phyloP scores from a whole-genome alignment of 2,113 vertebrate genomes.

The Mesitornis unicolor region DNA sequence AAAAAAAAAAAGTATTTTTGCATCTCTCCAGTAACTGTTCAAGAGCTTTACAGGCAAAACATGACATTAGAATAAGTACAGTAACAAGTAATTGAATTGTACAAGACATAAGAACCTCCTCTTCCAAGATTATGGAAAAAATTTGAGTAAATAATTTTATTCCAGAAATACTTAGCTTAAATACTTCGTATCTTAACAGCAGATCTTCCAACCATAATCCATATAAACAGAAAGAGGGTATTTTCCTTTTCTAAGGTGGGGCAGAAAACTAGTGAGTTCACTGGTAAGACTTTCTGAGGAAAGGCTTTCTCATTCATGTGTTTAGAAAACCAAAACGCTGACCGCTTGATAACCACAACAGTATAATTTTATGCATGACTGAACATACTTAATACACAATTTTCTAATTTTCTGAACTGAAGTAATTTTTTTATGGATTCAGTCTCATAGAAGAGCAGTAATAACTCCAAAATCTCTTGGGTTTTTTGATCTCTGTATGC shows the following conservation, averaged over 20 bases:
- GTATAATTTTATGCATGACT: slow-evolving; percentile 1
- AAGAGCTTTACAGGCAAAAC: not conserved
- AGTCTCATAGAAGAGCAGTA: slow-evolving; percentile 1
- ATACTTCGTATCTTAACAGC: not conserved
- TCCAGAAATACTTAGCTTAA: not conserved
- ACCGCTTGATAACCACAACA: not conserved
- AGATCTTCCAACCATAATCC: not conserved
- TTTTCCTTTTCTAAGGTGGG: not conserved
- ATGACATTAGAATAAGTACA: not conserved
- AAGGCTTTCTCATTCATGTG: not conserved
- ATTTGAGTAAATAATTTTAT: not conserved
- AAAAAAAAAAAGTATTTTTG: not conserved
- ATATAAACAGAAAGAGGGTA: not conserved
- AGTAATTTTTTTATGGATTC: slow-evolving; percentile 36
- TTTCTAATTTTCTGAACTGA: slow-evolving; percentile 45
- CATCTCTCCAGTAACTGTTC: not conserved
- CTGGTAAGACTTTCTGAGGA: not conserved
- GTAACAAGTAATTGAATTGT: not conserved
- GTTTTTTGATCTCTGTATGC: slow-evolving; percentile 24
- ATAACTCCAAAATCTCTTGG: not conserved
- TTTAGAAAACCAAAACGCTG: slow-evolving; percentile 1
- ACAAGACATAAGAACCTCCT: not conserved
- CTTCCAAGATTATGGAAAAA: not conserved
- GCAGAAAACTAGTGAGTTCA: not conserved
- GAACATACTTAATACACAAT: slow-evolving; percentile 5